These are phyloP conservation scores for Hiodon alosoides DNA, from an alignment of 2,113 vertebrate genomes.

Conservation along the genomic window DNA sequence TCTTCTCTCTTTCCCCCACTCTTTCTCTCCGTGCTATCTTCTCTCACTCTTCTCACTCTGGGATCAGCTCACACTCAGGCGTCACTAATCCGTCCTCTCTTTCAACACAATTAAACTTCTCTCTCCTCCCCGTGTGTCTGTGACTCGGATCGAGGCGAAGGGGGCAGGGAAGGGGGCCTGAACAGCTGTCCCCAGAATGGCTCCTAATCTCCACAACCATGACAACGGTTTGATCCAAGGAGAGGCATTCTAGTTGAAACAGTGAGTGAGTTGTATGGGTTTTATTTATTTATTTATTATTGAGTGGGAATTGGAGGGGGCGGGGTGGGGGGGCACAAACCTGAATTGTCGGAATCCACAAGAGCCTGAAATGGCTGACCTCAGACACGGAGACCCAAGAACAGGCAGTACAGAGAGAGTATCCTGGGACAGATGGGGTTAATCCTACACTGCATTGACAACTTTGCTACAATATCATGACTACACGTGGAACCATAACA, in stretches of 20 bases:
- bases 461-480: too few relatives aligned
- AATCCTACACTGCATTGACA: too few relatives aligned
- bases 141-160: conserved; percentile 34
- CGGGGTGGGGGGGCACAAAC: background rate
- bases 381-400: background rate
- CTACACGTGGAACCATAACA: too few relatives aligned
- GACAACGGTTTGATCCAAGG: conserved; percentile 31
- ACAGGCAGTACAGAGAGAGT: background rate
- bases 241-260: conserved; percentile 11
- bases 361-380: background rate
- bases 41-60: background rate
- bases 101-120: conserved; percentile 37
- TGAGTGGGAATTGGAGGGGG: background rate
- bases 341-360: conserved; percentile 2
- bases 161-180: conserved; percentile 25
- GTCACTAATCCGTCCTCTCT: conserved; percentile 33
- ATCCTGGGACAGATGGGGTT: too few relatives aligned
- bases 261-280: conserved; percentile 15
- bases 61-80: conserved; percentile 26
- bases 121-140: conserved; percentile 32
- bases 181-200: conserved; percentile 31
- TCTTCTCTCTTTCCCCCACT: background rate
- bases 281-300: background rate
- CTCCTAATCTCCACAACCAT: conserved; percentile 39
- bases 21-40: background rate